A percentile compares a stretch with the other conserved stretches of the same genome.
phyloP scores from a whole-genome alignment of 2,113 vertebrate genomes.

The Amphiprion percula region DNA sequence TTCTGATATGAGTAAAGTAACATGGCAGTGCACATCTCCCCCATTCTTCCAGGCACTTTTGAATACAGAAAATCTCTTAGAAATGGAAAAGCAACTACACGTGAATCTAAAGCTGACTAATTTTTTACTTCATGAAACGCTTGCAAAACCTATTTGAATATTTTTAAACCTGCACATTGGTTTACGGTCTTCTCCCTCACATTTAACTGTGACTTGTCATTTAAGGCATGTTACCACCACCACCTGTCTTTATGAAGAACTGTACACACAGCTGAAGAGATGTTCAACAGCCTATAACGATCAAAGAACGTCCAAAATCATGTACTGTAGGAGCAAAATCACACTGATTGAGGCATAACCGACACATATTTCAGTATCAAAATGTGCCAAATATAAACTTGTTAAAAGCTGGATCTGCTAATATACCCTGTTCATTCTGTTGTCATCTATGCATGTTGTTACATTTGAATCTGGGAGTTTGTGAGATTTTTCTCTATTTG shows the following conservation, averaged over 20 bases:
- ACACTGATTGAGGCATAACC: background rate
- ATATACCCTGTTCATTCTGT: background rate
- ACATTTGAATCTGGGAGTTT: background rate
- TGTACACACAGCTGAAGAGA: conserved; percentile 2
- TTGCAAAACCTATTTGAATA: background rate
- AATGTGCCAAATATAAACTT: too few species aligned
- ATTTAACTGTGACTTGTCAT: background rate
- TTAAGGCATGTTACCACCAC: conserved; percentile 52
- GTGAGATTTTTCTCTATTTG: background rate
- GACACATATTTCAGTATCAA: background rate
- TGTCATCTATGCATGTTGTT: background rate
- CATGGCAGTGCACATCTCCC: background rate
- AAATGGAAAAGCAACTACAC: too few species aligned
- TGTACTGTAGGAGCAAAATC: background rate
- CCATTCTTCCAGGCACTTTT: background rate
- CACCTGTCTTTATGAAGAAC: conserved; percentile 35
- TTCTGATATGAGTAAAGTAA: background rate
- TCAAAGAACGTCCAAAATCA: background rate
- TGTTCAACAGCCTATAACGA: too few species aligned
- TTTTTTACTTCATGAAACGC: background rate
- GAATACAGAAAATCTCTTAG: too few species aligned
- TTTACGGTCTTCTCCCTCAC: background rate
- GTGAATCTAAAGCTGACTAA: background rate
- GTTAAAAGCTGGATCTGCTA: too few species aligned
- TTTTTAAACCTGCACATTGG: background rate